Conservation (phyloP, 2,113 vertebrate species). For the human (Homo sapiens) region GRCh38 chr4:84771501-84772000, state of each 20-base stretch:
- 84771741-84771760: background rate
- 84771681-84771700: background rate
- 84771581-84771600: background rate
- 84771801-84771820: background rate
- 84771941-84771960: background rate
- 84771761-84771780: background rate
- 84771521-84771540: background rate
- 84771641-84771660: background rate
- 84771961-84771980: background rate
- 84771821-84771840: background rate
- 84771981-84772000: background rate
- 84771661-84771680: background rate
- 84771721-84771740: background rate
- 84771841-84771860: background rate
- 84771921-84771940: background rate
- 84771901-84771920: background rate
- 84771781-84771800: background rate
- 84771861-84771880: background rate
- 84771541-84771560: conserved; percentile 17
- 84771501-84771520: background rate
- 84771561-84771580: background rate
- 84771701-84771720: background rate
- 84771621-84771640: background rate
- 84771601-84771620: background rate
- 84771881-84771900: background rate